Conservation (phyloP, 2,888 invertebrate species). For the Drosophila barbarae region DNA sequence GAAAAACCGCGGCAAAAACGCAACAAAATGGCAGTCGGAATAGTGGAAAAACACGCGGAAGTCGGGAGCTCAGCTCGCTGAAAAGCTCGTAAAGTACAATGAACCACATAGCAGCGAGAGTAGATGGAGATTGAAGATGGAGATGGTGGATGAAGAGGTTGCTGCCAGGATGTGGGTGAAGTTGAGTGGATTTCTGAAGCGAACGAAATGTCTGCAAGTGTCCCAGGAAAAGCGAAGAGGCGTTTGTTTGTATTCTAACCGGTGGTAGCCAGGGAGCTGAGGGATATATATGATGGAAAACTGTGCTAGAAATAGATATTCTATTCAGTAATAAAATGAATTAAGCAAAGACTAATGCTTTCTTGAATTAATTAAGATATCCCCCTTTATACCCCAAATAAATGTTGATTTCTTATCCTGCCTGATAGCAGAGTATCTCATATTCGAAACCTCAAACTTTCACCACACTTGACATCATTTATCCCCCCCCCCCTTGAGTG, state of each 20-base stretch:
- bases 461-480: conserved; percentile 59
- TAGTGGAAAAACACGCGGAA: conserved; percentile 61
- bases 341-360: neutral
- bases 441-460: neutral
- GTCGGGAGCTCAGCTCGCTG: conserved; percentile 50
- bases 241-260: conserved; percentile 51
- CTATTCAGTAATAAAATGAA: too few species aligned
- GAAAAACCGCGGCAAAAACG: conserved; percentile 30
- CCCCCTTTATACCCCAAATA: neutral
- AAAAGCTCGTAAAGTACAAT: conserved; percentile 67
- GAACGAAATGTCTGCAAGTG: conserved; percentile 53
- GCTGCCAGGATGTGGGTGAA: conserved; percentile 36
- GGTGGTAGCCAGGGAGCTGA: neutral
- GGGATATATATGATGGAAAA: neutral
- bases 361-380: neutral
- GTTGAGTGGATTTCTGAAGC: conserved; percentile 62
- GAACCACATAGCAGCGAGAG: conserved; percentile 53
- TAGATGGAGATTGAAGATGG: conserved; percentile 1
- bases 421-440: neutral
- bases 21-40: conserved; percentile 61
- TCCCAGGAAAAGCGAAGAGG: conserved; percentile 31
- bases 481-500: conserved; percentile 38
- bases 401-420: neutral
- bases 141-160: conserved; percentile 2
- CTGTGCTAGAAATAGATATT: neutral